Evolutionary conservation across 1,140 invertebrate genomes (phyloP), one percentile per base, ranked within the genome.

Genomic region (Cotesia typhae): DNA sequence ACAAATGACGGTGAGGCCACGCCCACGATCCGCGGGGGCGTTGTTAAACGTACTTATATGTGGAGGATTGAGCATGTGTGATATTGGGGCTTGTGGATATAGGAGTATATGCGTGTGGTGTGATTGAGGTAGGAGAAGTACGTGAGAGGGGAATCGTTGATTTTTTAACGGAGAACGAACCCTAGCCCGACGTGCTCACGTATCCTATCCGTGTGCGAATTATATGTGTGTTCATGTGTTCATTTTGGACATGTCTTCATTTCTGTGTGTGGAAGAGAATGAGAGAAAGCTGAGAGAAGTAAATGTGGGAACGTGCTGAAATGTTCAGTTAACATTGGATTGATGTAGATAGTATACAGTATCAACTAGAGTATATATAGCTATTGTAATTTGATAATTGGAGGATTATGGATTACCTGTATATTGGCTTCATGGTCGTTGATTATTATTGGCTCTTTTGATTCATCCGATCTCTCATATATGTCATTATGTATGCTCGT

Each of bases 1-100:
- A 84, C 83, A 83, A 84, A 84, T 84, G 84, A 84, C 77, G 75
- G 79, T 72, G 61, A 79, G 75, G 77, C 83, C 84, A 85, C 84
- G 84, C 84, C 83, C 75, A 78, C 78, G 57, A 67, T 67, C 65
- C 63, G 78, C 77, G 80, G 81, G 82, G 84, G 84, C 84, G 85
- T 83, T 79, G 70, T 78, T 69, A 51, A 69, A 57, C 35, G 38
- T 59, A 68, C 72, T 65, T 70, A 41, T 82, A 80, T 82, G 41
- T 47, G 41, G 41, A 47, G 6, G 10, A 47, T 47, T 47, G 41
- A 47, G 41, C 41, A 47, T 47, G 41, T 47, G 41, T 47, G 10
- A 47, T 47, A 47, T 47, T 47, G 41, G 41, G 41, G 41, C 5
- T 47, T 47, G 41, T 47, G 41, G 28, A 28, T 1, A 28, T 28